Conservation (phyloP, 2,113 vertebrate genomes). For the Tor tambroides region DNA sequence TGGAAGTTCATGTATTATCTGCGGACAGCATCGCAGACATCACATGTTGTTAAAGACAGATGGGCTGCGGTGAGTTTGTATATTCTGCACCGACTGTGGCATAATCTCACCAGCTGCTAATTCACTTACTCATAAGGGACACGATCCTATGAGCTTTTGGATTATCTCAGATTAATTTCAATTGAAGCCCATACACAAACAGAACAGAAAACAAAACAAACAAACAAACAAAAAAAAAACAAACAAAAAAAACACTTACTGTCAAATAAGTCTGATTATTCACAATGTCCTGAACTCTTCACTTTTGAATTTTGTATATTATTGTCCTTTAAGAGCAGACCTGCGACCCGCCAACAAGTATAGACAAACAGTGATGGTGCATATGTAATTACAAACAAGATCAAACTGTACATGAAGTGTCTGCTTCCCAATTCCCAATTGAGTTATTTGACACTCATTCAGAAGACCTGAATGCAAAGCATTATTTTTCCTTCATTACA, state of each 20-base stretch:
- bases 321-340: not conserved
- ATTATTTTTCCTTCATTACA: constrained; percentile 49
- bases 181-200: not conserved
- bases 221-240: too few relatives aligned
- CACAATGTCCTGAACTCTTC: not conserved
- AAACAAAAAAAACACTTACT: too few relatives aligned
- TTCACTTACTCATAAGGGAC: not conserved
- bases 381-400: not conserved
- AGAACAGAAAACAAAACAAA: too few relatives aligned
- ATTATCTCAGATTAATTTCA: constrained; percentile 9
- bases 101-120: not conserved
- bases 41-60: not conserved
- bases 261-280: too few relatives aligned
- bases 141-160: not conserved
- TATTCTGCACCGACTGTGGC: too few relatives aligned
- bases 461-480: constrained; percentile 20
- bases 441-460: not conserved
- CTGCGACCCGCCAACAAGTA: not conserved
- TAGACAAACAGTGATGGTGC: not conserved
- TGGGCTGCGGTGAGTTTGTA: not conserved
- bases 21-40: not conserved
- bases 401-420: not conserved
- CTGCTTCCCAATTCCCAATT: not conserved
- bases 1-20: not conserved
- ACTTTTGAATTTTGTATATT: not conserved